Percentiles rank a stretch among this genome's conserved stretches.
Conservation (phyloP, 2,113 vertebrate species). For the Mandrillus leucophaeus region DNA sequence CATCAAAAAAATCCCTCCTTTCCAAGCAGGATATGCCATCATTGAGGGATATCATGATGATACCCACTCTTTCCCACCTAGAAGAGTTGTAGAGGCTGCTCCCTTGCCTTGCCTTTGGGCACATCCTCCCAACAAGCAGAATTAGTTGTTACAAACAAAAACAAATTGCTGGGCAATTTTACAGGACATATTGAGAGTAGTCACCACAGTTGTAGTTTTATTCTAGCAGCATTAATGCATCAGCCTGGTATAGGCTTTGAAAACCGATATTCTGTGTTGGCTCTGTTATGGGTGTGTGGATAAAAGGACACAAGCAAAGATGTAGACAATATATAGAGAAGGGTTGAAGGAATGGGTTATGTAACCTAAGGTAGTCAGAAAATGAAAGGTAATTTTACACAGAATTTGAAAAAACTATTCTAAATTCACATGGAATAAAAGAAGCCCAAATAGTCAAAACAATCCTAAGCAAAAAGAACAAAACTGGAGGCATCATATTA, state of each 20-base stretch:
- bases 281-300: neutral
- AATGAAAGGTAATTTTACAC: neutral
- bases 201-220: neutral
- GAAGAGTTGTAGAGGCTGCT: no score
- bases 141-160: neutral
- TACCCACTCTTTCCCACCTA: no score
- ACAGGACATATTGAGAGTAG: neutral
- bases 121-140: no score
- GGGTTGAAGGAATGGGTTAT: neutral
- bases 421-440: no score
- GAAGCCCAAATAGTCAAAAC: no score
- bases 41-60: no score
- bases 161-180: neutral
- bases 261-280: neutral
- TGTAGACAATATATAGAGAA: neutral
- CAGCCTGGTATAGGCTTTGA: neutral
- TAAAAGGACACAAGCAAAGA: neutral
- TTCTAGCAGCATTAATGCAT: neutral
- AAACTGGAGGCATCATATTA: no score
- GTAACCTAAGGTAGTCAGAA: neutral
- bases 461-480: no score
- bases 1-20: no score
- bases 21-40: no score
- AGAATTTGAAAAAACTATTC: no score
- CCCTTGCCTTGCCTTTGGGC: no score